Evolutionary conservation across 1,140 invertebrate genomes (phyloP).

Genomic region (Mizuhopecten yessoensis): DNA sequence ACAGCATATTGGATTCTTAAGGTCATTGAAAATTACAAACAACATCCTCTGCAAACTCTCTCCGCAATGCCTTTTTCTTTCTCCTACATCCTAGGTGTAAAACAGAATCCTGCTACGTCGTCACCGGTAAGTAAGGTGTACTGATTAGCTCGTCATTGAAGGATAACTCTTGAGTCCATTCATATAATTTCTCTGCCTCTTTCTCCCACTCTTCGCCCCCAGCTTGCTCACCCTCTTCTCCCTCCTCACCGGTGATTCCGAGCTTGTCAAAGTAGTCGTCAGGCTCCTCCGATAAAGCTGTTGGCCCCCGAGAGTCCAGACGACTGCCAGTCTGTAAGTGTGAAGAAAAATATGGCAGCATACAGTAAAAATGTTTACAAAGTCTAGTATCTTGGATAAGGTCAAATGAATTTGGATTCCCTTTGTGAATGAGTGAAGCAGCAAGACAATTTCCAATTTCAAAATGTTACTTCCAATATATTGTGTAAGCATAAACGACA

Average conservation of each 20-base stretch:
- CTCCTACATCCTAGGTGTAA: background rate
- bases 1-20: too few species aligned
- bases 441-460: too few species aligned
- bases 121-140: slow-evolving; percentile 67
- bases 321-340: slow-evolving; percentile 55
- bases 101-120: background rate
- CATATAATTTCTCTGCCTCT: slow-evolving; percentile 80
- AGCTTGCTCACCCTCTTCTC: slow-evolving; percentile 62
- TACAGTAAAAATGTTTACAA: too few species aligned
- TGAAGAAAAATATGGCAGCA: background rate
- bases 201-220: slow-evolving; percentile 75
- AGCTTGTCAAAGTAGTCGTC: slow-evolving; percentile 62
- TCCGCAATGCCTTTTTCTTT: background rate
- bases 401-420: too few species aligned
- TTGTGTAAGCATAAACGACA: too few species aligned
- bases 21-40: too few species aligned
- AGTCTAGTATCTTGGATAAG: too few species aligned
- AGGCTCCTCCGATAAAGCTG: slow-evolving; percentile 62
- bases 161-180: slow-evolving; percentile 82
- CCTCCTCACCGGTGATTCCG: slow-evolving; percentile 67
- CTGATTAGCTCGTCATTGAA: slow-evolving; percentile 78
- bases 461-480: too few species aligned
- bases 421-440: too few species aligned
- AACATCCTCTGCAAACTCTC: too few species aligned
- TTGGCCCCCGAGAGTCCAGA: slow-evolving; percentile 61